Conservation (phyloP, 2,888 invertebrate genomes). For the Timema podura region DNA sequence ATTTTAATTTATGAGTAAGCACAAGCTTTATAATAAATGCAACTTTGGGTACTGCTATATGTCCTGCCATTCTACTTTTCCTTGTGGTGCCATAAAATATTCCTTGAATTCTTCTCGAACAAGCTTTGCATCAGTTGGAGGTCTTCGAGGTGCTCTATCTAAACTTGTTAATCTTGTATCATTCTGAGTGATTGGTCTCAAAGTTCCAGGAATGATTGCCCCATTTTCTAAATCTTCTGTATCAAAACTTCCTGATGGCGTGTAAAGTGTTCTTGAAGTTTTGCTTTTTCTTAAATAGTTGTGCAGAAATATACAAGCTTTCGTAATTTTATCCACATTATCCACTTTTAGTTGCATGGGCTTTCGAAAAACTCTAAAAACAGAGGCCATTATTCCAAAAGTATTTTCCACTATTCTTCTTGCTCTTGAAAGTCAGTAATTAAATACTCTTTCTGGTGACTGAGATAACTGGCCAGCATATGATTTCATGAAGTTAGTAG, state of each 20-base stretch:
- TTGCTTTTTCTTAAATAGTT: neutral
- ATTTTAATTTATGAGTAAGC: too few species aligned
- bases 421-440: neutral
- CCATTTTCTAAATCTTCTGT: neutral
- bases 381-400: neutral
- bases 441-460: conserved; percentile 35
- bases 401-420: conserved; percentile 3
- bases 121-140: neutral
- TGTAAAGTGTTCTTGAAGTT: neutral
- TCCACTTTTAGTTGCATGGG: conserved; percentile 1
- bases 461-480: conserved; percentile 14
- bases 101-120: conserved; percentile 3
- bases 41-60: too few species aligned
- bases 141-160: conserved; percentile 1
- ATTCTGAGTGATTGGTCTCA: neutral
- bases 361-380: conserved; percentile 6
- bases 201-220: neutral
- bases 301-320: neutral
- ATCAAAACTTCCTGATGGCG: neutral
- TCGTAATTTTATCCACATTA: neutral
- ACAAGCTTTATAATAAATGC: too few species aligned
- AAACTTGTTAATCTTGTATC: neutral
- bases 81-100: neutral
- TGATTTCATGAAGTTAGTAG: neutral
- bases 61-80: too few species aligned